These are phyloP conservation scores for Bombus waltoni DNA, from an alignment of 1,140 invertebrate species.

Conservation along the genomic window DNA sequence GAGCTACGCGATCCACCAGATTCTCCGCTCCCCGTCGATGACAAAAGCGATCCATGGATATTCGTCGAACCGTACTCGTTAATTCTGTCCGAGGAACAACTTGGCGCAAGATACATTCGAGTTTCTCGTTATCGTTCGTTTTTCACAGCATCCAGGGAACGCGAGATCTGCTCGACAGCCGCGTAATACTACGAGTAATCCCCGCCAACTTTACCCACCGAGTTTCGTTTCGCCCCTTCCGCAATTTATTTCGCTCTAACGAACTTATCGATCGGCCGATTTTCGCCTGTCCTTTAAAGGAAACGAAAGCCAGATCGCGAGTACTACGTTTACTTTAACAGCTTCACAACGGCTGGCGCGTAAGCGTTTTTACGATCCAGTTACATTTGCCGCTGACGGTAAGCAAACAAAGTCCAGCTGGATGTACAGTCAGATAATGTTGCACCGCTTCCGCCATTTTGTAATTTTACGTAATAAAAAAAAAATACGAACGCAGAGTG, in stretches of 20 bases:
- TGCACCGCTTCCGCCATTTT: no score
- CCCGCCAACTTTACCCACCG: neutral
- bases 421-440: no score
- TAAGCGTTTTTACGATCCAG: no score
- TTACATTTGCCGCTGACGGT: no score
- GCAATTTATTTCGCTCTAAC: conserved; percentile 24
- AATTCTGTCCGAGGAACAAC: conserved; percentile 19
- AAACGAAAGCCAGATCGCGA: neutral
- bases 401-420: no score
- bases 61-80: neutral
- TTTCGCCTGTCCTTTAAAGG: neutral
- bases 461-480: no score
- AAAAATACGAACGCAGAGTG: no score
- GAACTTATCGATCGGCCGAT: conserved; percentile 18
- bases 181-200: conserved; percentile 19
- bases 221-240: conserved; percentile 4
- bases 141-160: conserved; percentile 28
- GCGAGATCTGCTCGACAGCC: neutral
- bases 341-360: no score
- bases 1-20: neutral
- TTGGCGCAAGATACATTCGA: conserved; percentile 43
- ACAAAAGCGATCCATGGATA: neutral
- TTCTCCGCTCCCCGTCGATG: neutral
- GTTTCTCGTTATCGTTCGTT: conserved; percentile 60
- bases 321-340: neutral